Evolutionary conservation across 2,113 vertebrate species (phyloP).

Genomic region (Pachycephala philippinensis): DNA sequence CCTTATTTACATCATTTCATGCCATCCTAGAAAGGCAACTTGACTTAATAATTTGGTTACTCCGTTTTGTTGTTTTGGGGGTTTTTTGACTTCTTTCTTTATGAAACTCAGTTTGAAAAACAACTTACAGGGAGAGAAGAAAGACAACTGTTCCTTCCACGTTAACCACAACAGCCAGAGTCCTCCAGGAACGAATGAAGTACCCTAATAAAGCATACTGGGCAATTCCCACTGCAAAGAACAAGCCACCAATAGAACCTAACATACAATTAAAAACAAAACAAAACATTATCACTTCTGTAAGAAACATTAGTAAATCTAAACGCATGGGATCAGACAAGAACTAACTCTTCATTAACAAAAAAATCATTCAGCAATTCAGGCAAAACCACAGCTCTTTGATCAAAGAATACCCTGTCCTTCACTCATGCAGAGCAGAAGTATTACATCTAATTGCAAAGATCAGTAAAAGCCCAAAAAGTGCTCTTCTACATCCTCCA

Average conservation of each 20-base stretch:
- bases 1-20: not conserved
- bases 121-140: conserved; percentile 79
- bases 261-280: not conserved
- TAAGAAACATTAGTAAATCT: not conserved
- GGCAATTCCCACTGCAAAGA: conserved; percentile 81
- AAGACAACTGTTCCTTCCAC: conserved; percentile 75
- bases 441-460: not conserved
- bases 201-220: conserved; percentile 79
- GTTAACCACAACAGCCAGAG: conserved; percentile 75
- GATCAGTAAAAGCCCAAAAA: not conserved
- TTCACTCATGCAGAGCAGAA: not conserved
- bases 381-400: not conserved
- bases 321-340: not conserved
- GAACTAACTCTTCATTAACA: not conserved
- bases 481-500: not conserved
- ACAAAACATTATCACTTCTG: conserved; percentile 4
- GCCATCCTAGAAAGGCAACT: not conserved
- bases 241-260: conserved; percentile 79
- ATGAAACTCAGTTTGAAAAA: not conserved
- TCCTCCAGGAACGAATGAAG: conserved; percentile 80
- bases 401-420: not conserved
- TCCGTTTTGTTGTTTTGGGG: not conserved
- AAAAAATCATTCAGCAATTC: not conserved
- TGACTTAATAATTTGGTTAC: not conserved
- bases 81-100: not conserved